These are phyloP conservation scores for Ranitomeya imitator DNA, from an alignment of 2,113 vertebrate genomes.

Conservation along the genomic window DNA sequence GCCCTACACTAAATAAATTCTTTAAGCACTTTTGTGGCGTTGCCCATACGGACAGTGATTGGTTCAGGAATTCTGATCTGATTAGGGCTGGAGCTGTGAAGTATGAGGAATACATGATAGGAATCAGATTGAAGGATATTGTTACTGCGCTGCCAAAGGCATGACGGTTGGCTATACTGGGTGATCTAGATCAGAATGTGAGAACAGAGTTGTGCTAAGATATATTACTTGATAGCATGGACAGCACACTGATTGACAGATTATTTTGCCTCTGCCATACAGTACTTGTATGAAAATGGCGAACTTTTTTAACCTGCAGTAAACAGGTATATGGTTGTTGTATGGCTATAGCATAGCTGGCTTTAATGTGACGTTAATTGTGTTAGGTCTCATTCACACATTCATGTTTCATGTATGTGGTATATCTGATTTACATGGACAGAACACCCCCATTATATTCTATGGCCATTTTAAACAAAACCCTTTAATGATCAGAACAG, in stretches of 20 bases:
- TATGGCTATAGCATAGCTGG: background rate
- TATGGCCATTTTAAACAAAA: too few relatives aligned
- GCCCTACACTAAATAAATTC: constrained; percentile 61
- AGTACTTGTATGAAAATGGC: background rate
- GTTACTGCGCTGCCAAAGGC: constrained; percentile 2
- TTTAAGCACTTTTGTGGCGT: constrained; percentile 42
- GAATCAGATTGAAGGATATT: constrained; percentile 36
- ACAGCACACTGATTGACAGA: background rate
- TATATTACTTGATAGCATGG: background rate
- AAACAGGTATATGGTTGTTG: background rate
- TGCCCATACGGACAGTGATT: background rate
- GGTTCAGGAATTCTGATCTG: constrained; percentile 38
- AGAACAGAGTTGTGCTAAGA: background rate
- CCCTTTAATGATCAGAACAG: too few relatives aligned
- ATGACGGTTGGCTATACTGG: background rate
- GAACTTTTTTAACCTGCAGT: background rate
- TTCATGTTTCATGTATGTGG: too few relatives aligned
- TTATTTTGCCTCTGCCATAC: background rate
- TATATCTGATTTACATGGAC: too few relatives aligned
- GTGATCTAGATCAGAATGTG: constrained; percentile 7
- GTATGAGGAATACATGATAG: constrained; percentile 28
- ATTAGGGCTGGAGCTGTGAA: constrained; percentile 13
- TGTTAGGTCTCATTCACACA: too few relatives aligned
- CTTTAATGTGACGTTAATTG: background rate
- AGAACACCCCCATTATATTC: too few relatives aligned